Evolutionary conservation across 2,797 vertebrate species (phyloP).

Genomic region (Astyanax mexicanus): DNA sequence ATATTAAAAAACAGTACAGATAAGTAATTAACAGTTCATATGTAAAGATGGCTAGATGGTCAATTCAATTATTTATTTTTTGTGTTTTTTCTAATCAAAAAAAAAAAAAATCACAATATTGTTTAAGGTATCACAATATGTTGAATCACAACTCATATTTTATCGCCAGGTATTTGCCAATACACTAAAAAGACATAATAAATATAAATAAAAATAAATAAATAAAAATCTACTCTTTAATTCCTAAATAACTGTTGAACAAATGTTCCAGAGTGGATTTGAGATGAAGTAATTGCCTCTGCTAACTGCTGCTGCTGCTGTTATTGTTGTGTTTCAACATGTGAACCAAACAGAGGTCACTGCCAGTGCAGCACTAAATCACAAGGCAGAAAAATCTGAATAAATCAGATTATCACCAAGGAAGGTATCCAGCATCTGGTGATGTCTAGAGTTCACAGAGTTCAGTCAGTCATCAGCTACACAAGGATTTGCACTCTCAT

Average conservation of each 20-base stretch:
- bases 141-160: no score
- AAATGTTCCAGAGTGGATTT: neutral
- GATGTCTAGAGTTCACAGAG: neutral
- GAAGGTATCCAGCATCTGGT: neutral
- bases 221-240: no score
- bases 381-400: neutral
- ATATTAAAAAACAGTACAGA: no score
- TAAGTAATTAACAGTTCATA: no score
- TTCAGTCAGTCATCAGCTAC: neutral
- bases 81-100: no score
- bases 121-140: no score
- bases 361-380: neutral
- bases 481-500: neutral
- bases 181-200: no score
- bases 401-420: slow-evolving; percentile 16
- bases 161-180: no score
- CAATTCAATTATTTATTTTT: no score
- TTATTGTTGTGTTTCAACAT: neutral
- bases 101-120: no score
- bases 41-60: no score
- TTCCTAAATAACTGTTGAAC: neutral
- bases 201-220: no score
- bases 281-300: neutral
- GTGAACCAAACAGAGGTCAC: neutral
- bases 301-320: neutral